Evolutionary conservation across 2,113 vertebrate species (phyloP).

Genomic region (Uria lomvia): DNA sequence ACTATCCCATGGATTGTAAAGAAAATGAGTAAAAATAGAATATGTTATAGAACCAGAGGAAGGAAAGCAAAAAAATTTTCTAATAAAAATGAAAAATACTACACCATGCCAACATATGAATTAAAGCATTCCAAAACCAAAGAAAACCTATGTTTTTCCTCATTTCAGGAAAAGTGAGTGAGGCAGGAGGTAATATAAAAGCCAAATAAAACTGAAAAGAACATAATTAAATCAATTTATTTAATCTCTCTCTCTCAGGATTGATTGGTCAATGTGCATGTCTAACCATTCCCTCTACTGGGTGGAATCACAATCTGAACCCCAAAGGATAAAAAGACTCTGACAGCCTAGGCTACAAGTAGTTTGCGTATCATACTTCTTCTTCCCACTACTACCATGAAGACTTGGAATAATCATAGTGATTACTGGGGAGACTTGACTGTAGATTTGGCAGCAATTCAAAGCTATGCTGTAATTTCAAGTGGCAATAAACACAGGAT

Average conservation of each 20-base stretch:
- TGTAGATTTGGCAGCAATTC: constrained; percentile 45
- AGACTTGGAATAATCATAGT: constrained; percentile 47
- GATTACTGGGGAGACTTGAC: constrained; percentile 52
- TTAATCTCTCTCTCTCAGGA: background rate
- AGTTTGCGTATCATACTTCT: background rate
- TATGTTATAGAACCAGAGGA: background rate
- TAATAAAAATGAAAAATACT: background rate
- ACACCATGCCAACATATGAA: background rate
- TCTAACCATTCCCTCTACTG: background rate
- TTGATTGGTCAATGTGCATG: background rate
- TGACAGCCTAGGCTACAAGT: background rate
- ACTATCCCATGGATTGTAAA: background rate
- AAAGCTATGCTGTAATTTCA: constrained; percentile 49
- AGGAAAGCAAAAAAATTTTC: background rate
- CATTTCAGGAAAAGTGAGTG: background rate
- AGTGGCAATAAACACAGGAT: constrained; percentile 52
- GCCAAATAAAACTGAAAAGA: constrained; percentile 13
- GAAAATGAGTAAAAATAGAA: background rate
- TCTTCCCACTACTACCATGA: constrained; percentile 1
- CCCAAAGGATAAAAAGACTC: background rate
- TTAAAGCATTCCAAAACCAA: background rate
- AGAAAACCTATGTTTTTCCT: background rate
- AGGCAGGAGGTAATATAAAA: background rate
- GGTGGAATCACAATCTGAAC: background rate
- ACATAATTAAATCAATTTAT: background rate